These are phyloP conservation scores for Chrysopa pallens DNA, from an alignment of 1,140 invertebrate genomes.

Conservation along the genomic window DNA sequence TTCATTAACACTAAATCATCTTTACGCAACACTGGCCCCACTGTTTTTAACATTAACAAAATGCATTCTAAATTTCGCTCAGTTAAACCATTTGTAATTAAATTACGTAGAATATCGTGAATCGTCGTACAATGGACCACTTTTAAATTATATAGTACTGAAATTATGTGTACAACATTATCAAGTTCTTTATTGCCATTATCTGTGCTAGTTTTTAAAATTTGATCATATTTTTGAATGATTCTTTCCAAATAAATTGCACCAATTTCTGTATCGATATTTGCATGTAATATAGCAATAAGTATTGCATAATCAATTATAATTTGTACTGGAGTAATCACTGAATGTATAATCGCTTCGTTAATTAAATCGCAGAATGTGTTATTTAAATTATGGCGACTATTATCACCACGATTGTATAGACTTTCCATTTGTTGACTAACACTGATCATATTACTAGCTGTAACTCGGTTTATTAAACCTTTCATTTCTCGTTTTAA, in stretches of 20 bases:
- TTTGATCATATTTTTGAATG: background rate
- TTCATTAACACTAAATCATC: slow-evolving; percentile 74
- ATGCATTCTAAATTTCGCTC: slow-evolving; percentile 82
- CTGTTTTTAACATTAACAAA: slow-evolving; percentile 53
- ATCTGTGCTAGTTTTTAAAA: slow-evolving; percentile 1
- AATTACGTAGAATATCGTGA: slow-evolving; percentile 33
- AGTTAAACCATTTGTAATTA: slow-evolving; percentile 27
- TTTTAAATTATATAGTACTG: slow-evolving; percentile 82
- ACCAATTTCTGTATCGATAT: slow-evolving; percentile 80
- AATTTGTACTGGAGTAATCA: slow-evolving; percentile 56
- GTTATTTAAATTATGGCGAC: slow-evolving; percentile 68
- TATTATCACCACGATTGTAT: slow-evolving; percentile 43
- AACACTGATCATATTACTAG: slow-evolving; percentile 75
- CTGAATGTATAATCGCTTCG: slow-evolving; percentile 41
- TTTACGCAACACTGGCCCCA: slow-evolving; percentile 72
- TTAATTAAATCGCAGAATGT: slow-evolving; percentile 47
- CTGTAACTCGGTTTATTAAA: slow-evolving; percentile 70
- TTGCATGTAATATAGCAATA: slow-evolving; percentile 70
- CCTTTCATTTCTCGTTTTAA: slow-evolving; percentile 46
- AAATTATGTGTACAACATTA: slow-evolving; percentile 62
- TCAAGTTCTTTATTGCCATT: slow-evolving; percentile 68
- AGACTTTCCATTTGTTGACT: slow-evolving; percentile 49
- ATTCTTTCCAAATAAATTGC: slow-evolving; percentile 1
- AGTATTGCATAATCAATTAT: slow-evolving; percentile 71
- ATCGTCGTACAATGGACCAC: slow-evolving; percentile 64